Evolutionary conservation across 2,113 vertebrate species (phyloP).

Genomic region (Mirounga angustirostris): DNA sequence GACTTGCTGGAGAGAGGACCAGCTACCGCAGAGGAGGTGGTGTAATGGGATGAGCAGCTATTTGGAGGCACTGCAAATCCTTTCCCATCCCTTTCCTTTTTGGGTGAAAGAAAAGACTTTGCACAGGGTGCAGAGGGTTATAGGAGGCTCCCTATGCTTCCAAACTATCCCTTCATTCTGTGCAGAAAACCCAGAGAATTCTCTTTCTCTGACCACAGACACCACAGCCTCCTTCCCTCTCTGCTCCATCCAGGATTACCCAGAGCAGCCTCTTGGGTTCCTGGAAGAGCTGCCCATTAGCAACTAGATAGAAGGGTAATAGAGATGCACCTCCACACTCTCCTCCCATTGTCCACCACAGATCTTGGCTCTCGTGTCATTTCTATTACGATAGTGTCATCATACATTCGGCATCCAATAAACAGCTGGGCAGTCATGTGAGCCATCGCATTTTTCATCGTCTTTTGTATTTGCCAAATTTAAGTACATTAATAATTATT

Average conservation of each 20-base stretch:
- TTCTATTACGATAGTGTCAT: neutral
- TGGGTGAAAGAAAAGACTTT: slow-evolving; percentile 21
- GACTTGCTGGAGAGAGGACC: neutral
- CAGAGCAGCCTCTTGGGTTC: neutral
- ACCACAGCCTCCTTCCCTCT: neutral
- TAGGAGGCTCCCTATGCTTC: neutral
- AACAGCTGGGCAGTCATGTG: neutral
- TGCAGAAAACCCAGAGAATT: neutral
- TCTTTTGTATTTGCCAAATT: neutral
- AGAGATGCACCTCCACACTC: neutral
- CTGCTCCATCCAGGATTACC: neutral
- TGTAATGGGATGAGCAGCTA: neutral
- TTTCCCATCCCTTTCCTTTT: slow-evolving; percentile 39
- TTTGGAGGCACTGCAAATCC: neutral
- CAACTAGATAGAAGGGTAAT: neutral
- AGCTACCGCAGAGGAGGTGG: neutral
- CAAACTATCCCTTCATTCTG: neutral
- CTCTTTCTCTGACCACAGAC: neutral
- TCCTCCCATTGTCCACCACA: neutral
- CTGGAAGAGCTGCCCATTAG: neutral
- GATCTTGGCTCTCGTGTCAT: neutral
- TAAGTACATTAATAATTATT: neutral
- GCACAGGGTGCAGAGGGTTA: neutral
- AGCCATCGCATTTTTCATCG: neutral
- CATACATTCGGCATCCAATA: neutral